phyloP scores from a whole-genome alignment of 2,888 invertebrate genomes.

The Drosophila anomalipes region DNA sequence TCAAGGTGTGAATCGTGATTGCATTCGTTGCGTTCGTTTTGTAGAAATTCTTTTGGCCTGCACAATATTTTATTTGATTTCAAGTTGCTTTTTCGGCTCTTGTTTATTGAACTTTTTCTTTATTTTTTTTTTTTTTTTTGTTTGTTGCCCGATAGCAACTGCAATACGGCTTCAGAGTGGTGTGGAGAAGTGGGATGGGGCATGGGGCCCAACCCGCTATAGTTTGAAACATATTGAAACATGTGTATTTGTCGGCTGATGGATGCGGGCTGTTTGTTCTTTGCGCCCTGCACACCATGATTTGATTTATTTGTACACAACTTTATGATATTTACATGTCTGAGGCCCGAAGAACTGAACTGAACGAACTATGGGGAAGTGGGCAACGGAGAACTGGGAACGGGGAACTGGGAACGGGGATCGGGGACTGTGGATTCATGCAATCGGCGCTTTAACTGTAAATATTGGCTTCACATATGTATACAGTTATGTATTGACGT shows the following conservation, averaged over 20 bases:
- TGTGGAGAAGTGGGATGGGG: constrained; percentile 1
- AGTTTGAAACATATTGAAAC: constrained; percentile 63
- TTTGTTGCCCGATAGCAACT: constrained; percentile 39
- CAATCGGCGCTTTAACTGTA: constrained; percentile 49
- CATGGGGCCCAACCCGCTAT: constrained; percentile 6
- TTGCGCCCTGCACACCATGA: constrained; percentile 45
- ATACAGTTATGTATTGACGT: background rate
- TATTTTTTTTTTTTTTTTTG: background rate
- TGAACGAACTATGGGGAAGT: background rate
- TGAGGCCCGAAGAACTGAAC: constrained; percentile 20
- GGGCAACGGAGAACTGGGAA: too few species aligned
- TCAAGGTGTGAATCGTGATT: constrained; percentile 70
- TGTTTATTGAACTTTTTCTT: constrained; percentile 70
- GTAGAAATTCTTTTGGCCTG: constrained; percentile 27
- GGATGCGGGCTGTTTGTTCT: constrained; percentile 74
- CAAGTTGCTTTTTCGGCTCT: constrained; percentile 42
- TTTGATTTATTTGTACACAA: constrained; percentile 77
- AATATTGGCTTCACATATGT: constrained; percentile 28
- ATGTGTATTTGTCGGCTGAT: constrained; percentile 66
- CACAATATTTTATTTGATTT: constrained; percentile 67
- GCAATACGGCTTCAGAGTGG: background rate
- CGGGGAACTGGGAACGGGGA: background rate
- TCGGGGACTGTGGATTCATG: constrained; percentile 17
- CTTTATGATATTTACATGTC: constrained; percentile 75
- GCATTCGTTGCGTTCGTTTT: constrained; percentile 54